Evolutionary conservation across 1,140 invertebrate species (phyloP).

Genomic region (Pogonomyrmex barbatus): DNA sequence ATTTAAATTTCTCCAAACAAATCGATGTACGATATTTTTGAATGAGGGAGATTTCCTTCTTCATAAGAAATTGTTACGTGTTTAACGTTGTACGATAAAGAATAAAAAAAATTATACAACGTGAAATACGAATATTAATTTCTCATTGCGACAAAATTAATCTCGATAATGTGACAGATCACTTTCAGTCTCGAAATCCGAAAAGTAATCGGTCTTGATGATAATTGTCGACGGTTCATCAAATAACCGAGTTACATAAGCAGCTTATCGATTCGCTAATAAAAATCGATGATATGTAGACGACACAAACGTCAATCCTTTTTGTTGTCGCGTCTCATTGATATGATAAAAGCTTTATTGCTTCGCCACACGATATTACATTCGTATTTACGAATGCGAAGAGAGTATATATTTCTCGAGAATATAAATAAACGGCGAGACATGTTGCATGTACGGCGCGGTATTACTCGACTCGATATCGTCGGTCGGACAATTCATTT

Average conservation of each 20-base stretch:
- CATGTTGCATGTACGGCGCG: background rate
- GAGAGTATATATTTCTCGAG: background rate
- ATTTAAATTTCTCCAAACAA: background rate
- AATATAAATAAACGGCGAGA: background rate
- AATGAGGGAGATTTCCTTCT: background rate
- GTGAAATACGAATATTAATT: background rate
- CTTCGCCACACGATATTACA: background rate
- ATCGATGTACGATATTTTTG: background rate
- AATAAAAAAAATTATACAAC: background rate
- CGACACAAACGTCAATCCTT: background rate
- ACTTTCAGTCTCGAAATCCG: background rate
- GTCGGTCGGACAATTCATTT: background rate
- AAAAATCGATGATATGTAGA: background rate
- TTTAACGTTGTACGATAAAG: background rate
- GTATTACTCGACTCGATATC: background rate
- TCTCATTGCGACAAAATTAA: background rate
- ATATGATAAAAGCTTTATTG: background rate
- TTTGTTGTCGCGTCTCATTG: background rate
- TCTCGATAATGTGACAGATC: background rate
- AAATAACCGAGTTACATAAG: background rate
- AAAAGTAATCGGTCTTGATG: background rate
- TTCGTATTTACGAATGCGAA: background rate
- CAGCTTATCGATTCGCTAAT: background rate
- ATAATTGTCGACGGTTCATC: background rate
- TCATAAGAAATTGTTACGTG: background rate